Conservation (phyloP, 2,888 invertebrate genomes). For the Sphinx pinastri region DNA sequence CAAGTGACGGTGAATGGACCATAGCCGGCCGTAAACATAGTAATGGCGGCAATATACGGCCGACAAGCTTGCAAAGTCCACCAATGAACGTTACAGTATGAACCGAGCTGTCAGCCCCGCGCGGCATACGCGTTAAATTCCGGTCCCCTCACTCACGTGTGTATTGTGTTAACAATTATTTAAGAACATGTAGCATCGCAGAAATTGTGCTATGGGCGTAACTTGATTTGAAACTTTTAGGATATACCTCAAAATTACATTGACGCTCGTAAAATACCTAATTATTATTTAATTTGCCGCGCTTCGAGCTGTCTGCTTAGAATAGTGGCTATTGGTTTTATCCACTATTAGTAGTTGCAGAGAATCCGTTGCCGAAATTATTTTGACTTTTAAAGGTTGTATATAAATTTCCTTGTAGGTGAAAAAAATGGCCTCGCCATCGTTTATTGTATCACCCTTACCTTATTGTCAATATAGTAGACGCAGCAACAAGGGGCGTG, state of each 20-base stretch:
- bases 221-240: no score
- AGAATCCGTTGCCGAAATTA: neutral
- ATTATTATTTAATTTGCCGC: neutral
- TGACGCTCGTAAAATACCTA: neutral
- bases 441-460: conserved; percentile 57
- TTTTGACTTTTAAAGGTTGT: neutral
- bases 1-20: conserved; percentile 38
- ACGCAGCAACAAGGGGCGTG: conserved; percentile 68
- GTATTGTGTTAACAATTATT: conserved; percentile 3
- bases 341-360: no score
- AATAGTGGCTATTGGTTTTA: no score
- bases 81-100: conserved; percentile 22
- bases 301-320: neutral
- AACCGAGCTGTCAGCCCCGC: conserved; percentile 8
- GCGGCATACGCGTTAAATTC: conserved; percentile 20
- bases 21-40: conserved; percentile 42
- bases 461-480: conserved; percentile 68
- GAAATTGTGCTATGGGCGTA: neutral
- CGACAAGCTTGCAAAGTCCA: conserved; percentile 21
- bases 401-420: conserved; percentile 31
- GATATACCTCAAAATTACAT: no score
- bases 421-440: conserved; percentile 38
- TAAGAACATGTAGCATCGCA: neutral
- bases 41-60: conserved; percentile 38
- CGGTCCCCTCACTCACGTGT: neutral